These are phyloP conservation scores for Leptinotarsa haldemani DNA, from an alignment of 2,888 invertebrate species.

Conservation along the genomic window DNA sequence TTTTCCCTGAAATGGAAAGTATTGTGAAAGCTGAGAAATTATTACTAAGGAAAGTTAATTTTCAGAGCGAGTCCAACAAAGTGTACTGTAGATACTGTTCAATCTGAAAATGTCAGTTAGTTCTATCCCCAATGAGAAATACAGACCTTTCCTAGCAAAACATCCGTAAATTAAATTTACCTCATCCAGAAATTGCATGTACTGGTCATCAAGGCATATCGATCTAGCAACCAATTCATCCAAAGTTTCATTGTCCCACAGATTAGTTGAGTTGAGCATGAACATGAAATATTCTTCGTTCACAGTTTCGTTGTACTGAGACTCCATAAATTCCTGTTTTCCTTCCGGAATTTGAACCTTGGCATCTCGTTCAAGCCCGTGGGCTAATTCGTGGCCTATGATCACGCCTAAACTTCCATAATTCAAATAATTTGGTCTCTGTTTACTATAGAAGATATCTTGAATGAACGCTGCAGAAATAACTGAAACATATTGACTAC, in stretches of 20 bases:
- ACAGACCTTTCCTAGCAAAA: neutral
- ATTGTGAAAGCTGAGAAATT: too few relatives aligned
- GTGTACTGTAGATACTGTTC: too few relatives aligned
- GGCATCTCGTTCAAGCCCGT: constrained; percentile 16
- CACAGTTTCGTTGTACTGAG: neutral
- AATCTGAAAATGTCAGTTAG: too few relatives aligned
- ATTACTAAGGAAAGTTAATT: too few relatives aligned
- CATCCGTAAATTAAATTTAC: neutral
- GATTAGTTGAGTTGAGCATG: neutral
- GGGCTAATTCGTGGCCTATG: constrained; percentile 27
- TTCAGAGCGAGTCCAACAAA: too few relatives aligned
- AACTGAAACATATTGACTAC: neutral
- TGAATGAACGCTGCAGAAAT: constrained; percentile 26
- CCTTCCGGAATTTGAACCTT: neutral
- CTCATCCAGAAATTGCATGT: neutral
- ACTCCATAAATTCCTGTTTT: neutral
- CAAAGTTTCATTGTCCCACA: constrained; percentile 28
- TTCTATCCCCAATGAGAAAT: too few relatives aligned
- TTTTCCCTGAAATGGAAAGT: too few relatives aligned
- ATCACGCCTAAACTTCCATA: constrained; percentile 32
- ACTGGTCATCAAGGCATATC: constrained; percentile 16
- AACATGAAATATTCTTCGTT: neutral
- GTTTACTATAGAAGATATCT: constrained; percentile 22
- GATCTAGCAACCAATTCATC: constrained; percentile 11
- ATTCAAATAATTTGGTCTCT: constrained; percentile 35